Evolutionary conservation across 2,888 invertebrate genomes (phyloP).

Genomic region (Metalampra italica): DNA sequence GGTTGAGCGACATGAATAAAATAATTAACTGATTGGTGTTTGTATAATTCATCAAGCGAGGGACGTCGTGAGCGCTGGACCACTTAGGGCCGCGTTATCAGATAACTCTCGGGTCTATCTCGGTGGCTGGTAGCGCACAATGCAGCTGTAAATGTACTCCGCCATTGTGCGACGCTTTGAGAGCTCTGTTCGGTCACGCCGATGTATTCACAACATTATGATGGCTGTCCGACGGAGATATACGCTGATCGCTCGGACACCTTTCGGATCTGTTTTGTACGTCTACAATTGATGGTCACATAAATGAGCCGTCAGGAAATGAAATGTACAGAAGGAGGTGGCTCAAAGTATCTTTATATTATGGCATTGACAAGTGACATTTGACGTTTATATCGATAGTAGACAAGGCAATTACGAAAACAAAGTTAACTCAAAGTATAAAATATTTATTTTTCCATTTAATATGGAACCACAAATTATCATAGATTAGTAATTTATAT

Average conservation of each 20-base stretch:
- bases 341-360: conserved; percentile 1
- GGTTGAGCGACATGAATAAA: conserved; percentile 74
- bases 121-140: conserved; percentile 47
- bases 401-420: not conserved
- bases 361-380: conserved; percentile 10
- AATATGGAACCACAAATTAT: no score
- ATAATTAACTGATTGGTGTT: conserved; percentile 78
- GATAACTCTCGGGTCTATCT: conserved; percentile 50
- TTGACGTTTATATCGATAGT: conserved; percentile 1
- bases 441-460: no score
- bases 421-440: not conserved
- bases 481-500: no score
- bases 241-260: conserved; percentile 16
- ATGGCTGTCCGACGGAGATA: conserved; percentile 21
- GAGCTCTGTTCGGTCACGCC: conserved; percentile 43
- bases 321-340: conserved; percentile 4
- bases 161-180: conserved; percentile 47
- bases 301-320: conserved; percentile 13
- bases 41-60: conserved; percentile 74
- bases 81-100: conserved; percentile 67
- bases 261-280: conserved; percentile 28
- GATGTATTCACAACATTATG: conserved; percentile 37
- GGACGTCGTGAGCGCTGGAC: conserved; percentile 49
- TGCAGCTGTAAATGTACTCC: conserved; percentile 60
- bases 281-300: conserved; percentile 20